Evolutionary conservation across 2,888 invertebrate species (phyloP), one percentile per base, ranked within the genome.

Genomic region (Stenichneumon culpator): DNA sequence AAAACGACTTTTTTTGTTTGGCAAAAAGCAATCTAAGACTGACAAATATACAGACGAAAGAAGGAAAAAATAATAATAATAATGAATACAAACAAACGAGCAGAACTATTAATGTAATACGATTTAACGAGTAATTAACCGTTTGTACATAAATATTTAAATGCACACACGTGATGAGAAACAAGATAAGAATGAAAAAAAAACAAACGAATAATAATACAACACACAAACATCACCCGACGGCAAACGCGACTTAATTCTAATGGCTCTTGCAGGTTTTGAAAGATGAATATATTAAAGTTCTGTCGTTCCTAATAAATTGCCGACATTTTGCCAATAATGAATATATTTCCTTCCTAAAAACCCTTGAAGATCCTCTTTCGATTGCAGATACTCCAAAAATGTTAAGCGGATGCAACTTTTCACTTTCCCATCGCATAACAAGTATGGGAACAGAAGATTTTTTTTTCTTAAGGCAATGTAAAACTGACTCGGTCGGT

Each of bases 81-180:
- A 90, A 90, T 39, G 11, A 39, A 39, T 39, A 39, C 39, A 90
- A 83, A 92, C 87, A 91, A 89, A 90, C 90, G 91, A 91, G 91
- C 92, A 92, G 90, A 92, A 93, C 90, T 93, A 93, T 91, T 92
- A 92, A 92, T 93, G 92, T 93, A 93, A 93, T 93, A 92, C 91
- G 90, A 89, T 88, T 85, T 92, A 93, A 91, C 90, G 89, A 93
- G 88, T 92, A 92, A 89, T 91, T 75, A 91, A 92, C 92, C 89
- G 92, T 92, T 93, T 93, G 93, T 93, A 93, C 88, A 93, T 93
- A 93, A 63, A 92, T 92, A 93, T 92, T 92, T 91, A 93, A 92
- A 92, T 92, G 92, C 91, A 91, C 92, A 77, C 91, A 67, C 90
- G 79, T 81, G 79, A 77, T 68, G 67, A 80, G 47, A 68, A 69